Evolutionary conservation across 2,797 vertebrate genomes (phyloP).

Genomic region (Cryptoprocta ferox): DNA sequence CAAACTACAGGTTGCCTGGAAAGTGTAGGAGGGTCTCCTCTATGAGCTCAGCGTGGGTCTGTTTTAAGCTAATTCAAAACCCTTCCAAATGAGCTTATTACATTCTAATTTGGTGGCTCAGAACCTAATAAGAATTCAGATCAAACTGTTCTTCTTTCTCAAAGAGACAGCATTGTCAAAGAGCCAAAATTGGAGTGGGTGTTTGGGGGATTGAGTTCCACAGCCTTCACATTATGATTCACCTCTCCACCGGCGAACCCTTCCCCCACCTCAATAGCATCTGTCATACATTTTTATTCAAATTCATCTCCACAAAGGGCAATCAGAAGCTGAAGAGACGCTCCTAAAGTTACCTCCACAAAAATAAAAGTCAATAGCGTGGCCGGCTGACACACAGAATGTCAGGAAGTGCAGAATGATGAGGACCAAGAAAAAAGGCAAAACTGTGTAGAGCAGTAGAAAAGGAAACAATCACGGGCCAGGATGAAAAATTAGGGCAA

Average conservation of each 20-base stretch:
- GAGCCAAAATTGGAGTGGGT: conserved; percentile 80
- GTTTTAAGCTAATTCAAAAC: conserved; percentile 79
- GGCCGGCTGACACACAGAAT: conserved; percentile 58
- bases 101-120: conserved; percentile 78
- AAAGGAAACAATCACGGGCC: conserved; percentile 73
- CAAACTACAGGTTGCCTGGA: conserved; percentile 66
- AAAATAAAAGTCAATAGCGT: conserved; percentile 69
- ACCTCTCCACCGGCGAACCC: conserved; percentile 66
- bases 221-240: conserved; percentile 77
- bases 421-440: conserved; percentile 63
- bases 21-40: conserved; percentile 73
- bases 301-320: conserved; percentile 69
- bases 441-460: conserved; percentile 48
- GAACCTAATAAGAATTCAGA: conserved; percentile 81
- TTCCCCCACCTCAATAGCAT: conserved; percentile 58
- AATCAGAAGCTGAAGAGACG: conserved; percentile 64
- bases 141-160: conserved; percentile 82
- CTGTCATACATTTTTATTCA: conserved; percentile 68
- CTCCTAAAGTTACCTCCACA: conserved; percentile 67
- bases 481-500: conserved; percentile 74
- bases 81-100: conserved; percentile 81
- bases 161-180: conserved; percentile 78
- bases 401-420: conserved; percentile 49
- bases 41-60: conserved; percentile 73
- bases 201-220: conserved; percentile 72